A percentile compares a stretch with the other conserved stretches of the same genome.
Conservation (phyloP, 2,888 invertebrate species). For the Trachelus stipa region DNA sequence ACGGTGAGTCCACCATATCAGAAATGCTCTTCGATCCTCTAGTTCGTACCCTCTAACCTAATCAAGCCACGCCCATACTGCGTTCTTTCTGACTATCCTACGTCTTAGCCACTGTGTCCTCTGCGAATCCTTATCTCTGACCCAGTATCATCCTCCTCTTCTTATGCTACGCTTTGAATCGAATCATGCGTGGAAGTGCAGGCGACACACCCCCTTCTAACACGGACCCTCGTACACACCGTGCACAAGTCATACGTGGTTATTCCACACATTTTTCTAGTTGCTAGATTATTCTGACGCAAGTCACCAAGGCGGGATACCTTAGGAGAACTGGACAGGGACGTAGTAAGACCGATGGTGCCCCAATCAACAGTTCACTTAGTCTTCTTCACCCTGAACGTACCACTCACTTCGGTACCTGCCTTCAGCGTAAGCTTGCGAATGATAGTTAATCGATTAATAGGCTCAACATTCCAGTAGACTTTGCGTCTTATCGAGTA, state of each 20-base stretch:
- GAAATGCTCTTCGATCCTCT: background rate
- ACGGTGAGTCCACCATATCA: constrained; percentile 48
- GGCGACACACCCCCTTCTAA: background rate
- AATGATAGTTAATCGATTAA: background rate
- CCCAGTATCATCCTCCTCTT: background rate
- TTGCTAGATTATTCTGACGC: background rate
- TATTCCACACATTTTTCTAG: background rate
- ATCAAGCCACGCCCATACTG: background rate
- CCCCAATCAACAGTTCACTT: background rate
- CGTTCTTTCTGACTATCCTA: background rate
- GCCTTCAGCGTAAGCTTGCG: background rate
- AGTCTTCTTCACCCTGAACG: background rate
- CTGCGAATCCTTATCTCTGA: background rate
- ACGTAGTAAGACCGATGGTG: background rate
- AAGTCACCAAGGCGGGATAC: background rate
- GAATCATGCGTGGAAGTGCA: constrained; percentile 15
- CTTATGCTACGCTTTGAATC: background rate
- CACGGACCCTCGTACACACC: background rate
- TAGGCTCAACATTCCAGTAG: background rate
- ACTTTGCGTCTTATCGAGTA: background rate
- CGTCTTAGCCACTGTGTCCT: no score
- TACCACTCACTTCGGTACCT: background rate
- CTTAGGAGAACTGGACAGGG: background rate
- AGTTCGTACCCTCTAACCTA: background rate
- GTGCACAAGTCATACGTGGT: background rate